Conservation (phyloP, 2,888 invertebrate species). For the Leucophora obtusa region DNA sequence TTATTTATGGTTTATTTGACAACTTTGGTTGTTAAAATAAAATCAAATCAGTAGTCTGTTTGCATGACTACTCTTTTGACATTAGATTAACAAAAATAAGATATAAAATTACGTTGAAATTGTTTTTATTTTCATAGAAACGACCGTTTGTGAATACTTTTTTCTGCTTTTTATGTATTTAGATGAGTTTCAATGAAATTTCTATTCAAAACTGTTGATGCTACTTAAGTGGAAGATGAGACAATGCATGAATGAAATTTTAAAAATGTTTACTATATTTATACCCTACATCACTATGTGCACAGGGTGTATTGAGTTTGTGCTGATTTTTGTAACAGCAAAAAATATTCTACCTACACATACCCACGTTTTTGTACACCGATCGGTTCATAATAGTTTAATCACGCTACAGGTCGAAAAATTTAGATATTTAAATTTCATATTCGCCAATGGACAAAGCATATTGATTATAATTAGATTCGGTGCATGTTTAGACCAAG, state of each 20-base stretch:
- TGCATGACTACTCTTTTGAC: constrained; percentile 28
- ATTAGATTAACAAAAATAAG: constrained; percentile 20
- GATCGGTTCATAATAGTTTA: too few relatives aligned
- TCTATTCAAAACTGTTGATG: not conserved
- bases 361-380: too few relatives aligned
- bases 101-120: constrained; percentile 16
- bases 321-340: too few relatives aligned
- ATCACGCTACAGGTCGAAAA: too few relatives aligned
- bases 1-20: constrained; percentile 58
- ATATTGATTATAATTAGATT: too few relatives aligned
- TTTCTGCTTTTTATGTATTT: not conserved
- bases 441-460: too few relatives aligned
- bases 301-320: too few relatives aligned
- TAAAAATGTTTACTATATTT: not conserved
- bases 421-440: too few relatives aligned
- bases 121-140: constrained; percentile 6
- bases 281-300: too few relatives aligned
- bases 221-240: not conserved
- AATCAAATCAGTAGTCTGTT: constrained; percentile 39
- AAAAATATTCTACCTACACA: too few relatives aligned
- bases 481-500: too few relatives aligned
- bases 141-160: not conserved
- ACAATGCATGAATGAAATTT: not conserved
- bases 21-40: constrained; percentile 30
- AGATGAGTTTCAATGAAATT: not conserved